Base-by-base conservation (phyloP, 2,797 vertebrate species). In the Megaceryle alcyon region DNA sequence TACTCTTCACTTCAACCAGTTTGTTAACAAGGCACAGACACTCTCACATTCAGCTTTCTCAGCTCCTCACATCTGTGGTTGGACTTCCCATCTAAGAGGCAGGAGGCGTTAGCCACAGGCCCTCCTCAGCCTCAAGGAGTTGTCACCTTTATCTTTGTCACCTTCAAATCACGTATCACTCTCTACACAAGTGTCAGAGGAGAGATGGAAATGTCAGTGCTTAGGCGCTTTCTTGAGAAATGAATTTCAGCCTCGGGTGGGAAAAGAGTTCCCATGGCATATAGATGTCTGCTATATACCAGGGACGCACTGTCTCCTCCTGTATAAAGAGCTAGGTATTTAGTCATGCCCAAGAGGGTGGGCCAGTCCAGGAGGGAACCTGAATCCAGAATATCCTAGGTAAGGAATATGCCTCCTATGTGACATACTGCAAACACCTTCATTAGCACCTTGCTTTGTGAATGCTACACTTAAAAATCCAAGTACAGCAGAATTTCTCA, bases 191-290 rank as follows among this genome's bases (percentile, higher is more conserved):
- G 39, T 88, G 91, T 57, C 56, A 70, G 81, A 71, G 72, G 28
- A 73, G 48, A 80, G 64, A 31, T 44, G 61, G 84, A 82, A 78
- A 68, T 68, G 64, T 10, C 69, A 37, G 18, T 7, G 33, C 28
- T 75, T 64, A 70, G 69, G 37, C 33, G 37, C 61, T 83, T 87
- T 57, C 53, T 83, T 65, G 29, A 70, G 88, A 91, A 94, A 81
- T 71, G 72, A n/a, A 29, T 90, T 90, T 64, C 84, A 73, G 93
- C 80, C 93, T 86, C 69, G 12, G 91, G 93, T 91, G 60, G 72
- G 49, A 95, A n/a, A 6, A 49, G 83, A 86, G 41, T 86, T 95
- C 94, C 39, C 91, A 83, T 28, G 21, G 80, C 61, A 82, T 91
- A 69, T 61, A 69, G 89, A 88, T 78, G 82, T 31, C 87, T 94